A percentile compares a stretch with the other conserved stretches of the same genome.
These are phyloP conservation scores for Phrynocephalus vlangalii DNA, from an alignment of 2,797 vertebrate species.

Conservation along the genomic window DNA sequence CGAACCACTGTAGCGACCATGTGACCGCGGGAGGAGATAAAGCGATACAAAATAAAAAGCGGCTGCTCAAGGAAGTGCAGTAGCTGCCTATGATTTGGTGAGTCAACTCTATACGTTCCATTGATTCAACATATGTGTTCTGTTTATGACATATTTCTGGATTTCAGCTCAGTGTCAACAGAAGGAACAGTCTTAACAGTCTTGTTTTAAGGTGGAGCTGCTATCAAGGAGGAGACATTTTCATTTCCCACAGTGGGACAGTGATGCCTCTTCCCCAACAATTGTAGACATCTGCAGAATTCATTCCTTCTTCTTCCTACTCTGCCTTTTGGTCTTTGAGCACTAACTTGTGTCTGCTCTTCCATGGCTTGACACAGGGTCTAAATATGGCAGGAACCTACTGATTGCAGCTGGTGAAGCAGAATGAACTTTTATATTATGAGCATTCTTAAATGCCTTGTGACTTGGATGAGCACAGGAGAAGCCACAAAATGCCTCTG, in stretches of 20 bases:
- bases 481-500: constrained; percentile 17
- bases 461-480: constrained; percentile 45
- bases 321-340: constrained; percentile 41
- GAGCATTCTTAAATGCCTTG: constrained; percentile 34
- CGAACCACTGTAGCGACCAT: too few relatives aligned
- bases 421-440: constrained; percentile 39
- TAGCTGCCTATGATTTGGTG: too few relatives aligned
- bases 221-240: background rate
- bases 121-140: too few relatives aligned
- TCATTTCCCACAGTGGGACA: accelerated
- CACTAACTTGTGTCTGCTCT: constrained; percentile 10
- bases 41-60: too few relatives aligned
- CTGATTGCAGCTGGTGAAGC: constrained; percentile 49
- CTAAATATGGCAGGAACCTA: constrained; percentile 35
- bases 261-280: background rate
- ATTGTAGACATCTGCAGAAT: constrained; percentile 11
- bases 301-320: constrained; percentile 17
- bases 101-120: too few relatives aligned
- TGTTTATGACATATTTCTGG: too few relatives aligned
- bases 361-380: background rate
- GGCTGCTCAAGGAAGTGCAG: too few relatives aligned
- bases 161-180: too few relatives aligned
- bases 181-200: background rate
- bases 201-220: background rate
- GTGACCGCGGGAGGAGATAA: too few relatives aligned